These are phyloP conservation scores for Paradisaea rubra DNA, from an alignment of 2,113 vertebrate genomes.

Conservation along the genomic window DNA sequence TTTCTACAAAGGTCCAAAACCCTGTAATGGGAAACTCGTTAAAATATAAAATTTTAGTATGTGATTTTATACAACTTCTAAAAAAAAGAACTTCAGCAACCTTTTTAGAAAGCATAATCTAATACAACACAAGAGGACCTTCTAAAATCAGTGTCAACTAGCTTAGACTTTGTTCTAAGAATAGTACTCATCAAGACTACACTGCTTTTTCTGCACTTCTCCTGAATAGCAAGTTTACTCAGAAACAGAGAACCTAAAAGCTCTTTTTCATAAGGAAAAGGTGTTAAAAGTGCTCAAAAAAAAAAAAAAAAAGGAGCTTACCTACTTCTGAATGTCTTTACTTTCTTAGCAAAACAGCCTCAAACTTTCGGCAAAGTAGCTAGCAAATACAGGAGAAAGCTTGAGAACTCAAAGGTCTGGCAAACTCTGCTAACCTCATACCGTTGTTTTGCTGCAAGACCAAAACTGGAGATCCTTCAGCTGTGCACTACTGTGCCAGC, in stretches of 20 bases:
- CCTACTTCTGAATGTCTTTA: background rate
- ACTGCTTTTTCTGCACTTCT: background rate
- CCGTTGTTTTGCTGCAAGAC: background rate
- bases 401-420: background rate
- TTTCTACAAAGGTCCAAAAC: constrained; percentile 96
- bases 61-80: background rate
- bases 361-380: background rate
- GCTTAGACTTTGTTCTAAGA: background rate
- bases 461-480: background rate
- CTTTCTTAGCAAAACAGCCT: background rate
- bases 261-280: background rate
- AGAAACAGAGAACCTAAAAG: background rate
- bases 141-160: background rate
- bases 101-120: background rate
- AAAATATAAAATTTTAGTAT: background rate
- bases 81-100: background rate
- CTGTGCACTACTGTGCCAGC: background rate
- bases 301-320: background rate
- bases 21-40: constrained; percentile 67
- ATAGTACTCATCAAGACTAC: background rate
- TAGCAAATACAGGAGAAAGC: background rate
- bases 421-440: background rate
- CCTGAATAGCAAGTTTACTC: background rate
- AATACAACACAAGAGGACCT: background rate
- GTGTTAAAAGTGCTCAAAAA: background rate